Percentiles rank a stretch among this genome's conserved stretches.
These are phyloP conservation scores for Tenodera sinensis DNA, from an alignment of 2,888 invertebrate species.

Conservation along the genomic window DNA sequence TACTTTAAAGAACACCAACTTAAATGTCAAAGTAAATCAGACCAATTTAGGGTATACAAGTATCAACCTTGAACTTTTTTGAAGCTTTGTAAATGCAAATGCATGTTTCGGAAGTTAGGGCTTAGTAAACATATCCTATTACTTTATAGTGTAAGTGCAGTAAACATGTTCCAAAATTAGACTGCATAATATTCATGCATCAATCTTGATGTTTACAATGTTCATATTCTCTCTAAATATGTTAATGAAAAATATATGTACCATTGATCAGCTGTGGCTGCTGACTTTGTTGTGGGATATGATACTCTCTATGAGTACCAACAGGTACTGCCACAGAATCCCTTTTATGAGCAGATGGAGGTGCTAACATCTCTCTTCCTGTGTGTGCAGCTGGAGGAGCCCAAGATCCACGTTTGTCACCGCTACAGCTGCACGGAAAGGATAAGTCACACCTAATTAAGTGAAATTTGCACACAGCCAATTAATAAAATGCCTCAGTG, in stretches of 20 bases:
- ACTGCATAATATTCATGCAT: too few relatives aligned
- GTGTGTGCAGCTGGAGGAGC: constrained; percentile 50
- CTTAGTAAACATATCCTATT: too few relatives aligned
- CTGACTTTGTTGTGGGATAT: constrained; percentile 30
- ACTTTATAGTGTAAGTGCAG: too few relatives aligned
- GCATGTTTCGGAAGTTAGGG: too few relatives aligned
- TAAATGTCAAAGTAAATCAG: too few relatives aligned
- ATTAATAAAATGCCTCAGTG: not conserved
- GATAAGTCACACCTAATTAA: not conserved
- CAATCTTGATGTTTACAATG: too few relatives aligned
- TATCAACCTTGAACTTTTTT: too few relatives aligned
- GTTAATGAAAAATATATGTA: not conserved
- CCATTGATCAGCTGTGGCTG: not conserved
- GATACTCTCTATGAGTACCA: constrained; percentile 33
- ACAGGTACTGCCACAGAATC: constrained; percentile 38
- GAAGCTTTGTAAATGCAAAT: too few relatives aligned
- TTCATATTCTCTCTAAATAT: not conserved
- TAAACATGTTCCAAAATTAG: too few relatives aligned
- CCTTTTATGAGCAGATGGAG: constrained; percentile 38
- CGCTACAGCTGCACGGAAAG: constrained; percentile 35
- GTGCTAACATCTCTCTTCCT: constrained; percentile 44
- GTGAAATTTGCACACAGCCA: not conserved
- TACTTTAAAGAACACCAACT: too few relatives aligned
- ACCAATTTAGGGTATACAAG: too few relatives aligned
- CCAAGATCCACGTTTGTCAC: constrained; percentile 58